These are phyloP conservation scores for Corvus cornix DNA, from an alignment of 2,113 vertebrate species.

Conservation along the genomic window DNA sequence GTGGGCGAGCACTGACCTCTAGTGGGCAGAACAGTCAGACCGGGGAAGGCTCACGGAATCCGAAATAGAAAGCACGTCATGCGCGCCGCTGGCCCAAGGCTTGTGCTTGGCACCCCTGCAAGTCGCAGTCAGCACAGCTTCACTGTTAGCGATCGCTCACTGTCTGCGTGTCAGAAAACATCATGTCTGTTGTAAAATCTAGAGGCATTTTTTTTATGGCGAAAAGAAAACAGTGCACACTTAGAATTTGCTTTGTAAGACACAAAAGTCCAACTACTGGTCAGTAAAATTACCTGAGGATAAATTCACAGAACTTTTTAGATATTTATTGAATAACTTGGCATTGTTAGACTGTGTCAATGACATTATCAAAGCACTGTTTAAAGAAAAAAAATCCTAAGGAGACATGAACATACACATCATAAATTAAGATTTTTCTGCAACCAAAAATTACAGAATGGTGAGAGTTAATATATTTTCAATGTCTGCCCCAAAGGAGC, in stretches of 20 bases:
- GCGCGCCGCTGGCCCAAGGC: not conserved
- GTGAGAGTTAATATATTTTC: not conserved
- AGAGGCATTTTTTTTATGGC: not conserved
- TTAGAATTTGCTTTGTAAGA: not conserved
- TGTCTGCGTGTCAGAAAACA: not conserved
- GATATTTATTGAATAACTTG: not conserved
- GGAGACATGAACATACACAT: not conserved
- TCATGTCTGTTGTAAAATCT: not conserved
- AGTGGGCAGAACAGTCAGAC: not conserved
- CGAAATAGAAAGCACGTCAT: not conserved
- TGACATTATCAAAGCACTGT: not conserved
- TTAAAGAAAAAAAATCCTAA: not conserved
- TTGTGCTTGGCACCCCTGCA: not conserved
- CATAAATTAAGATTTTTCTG: not conserved
- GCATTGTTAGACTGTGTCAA: not conserved
- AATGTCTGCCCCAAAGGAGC: not conserved
- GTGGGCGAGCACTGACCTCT: conserved; percentile 28
- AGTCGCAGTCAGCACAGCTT: not conserved
- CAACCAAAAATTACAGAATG: not conserved
- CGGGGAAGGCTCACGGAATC: not conserved
- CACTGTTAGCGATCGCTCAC: not conserved
- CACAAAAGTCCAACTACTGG: rapidly evolving
- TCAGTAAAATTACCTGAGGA: not conserved
- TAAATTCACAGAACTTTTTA: not conserved
- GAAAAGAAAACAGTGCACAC: not conserved